Conservation (phyloP, 2,113 vertebrate genomes). For the Chelonoidis abingdonii region DNA sequence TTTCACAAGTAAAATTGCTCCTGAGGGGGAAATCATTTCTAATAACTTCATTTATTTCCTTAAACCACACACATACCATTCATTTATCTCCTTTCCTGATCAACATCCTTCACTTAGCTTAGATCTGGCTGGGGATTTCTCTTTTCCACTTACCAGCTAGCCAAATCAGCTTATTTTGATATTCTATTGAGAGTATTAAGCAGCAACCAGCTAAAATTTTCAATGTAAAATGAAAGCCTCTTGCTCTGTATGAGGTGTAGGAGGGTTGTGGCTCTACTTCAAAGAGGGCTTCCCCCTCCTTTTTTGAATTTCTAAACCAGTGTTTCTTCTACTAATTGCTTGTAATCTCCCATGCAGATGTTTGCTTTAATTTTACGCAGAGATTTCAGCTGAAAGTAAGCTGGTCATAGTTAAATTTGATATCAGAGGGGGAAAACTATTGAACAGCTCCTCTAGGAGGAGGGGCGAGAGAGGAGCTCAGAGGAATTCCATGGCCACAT, state of each 20-base stretch:
- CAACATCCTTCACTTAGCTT: background rate
- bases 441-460: background rate
- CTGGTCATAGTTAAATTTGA: accelerated
- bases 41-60: background rate
- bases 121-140: background rate
- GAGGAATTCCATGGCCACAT: background rate
- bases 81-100: background rate
- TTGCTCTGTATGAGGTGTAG: background rate
- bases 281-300: background rate
- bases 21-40: background rate
- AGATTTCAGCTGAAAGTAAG: background rate
- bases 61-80: background rate
- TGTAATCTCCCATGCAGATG: too few relatives aligned
- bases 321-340: background rate
- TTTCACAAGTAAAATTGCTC: background rate
- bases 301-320: background rate
- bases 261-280: accelerated
- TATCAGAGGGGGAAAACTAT: background rate
- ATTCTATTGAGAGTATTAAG: background rate
- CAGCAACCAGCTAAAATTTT: background rate
- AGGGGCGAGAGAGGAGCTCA: background rate
- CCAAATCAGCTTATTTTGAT: background rate
- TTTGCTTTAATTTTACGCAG: background rate
- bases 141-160: background rate
- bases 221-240: background rate